Evolutionary conservation across 2,797 vertebrate species (phyloP).

Genomic region (Benthosema pterotum): DNA sequence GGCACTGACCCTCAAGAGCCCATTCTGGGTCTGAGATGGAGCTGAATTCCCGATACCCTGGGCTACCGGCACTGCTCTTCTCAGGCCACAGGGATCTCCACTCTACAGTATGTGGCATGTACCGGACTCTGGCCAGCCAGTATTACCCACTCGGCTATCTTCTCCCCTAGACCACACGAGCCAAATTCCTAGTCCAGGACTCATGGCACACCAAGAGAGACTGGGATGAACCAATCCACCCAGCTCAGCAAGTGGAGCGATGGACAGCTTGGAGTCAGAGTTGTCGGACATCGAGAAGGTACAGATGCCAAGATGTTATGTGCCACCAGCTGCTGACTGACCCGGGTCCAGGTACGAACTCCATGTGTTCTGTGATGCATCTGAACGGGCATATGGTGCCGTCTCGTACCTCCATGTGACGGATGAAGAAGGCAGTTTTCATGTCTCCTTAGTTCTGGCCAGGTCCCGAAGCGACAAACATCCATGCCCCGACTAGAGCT

Average conservation of each 20-base stretch:
- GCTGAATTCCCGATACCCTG: too few species aligned
- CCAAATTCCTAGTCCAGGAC: constrained; percentile 18
- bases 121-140: constrained; percentile 12
- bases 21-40: too few species aligned
- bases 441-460: constrained; percentile 4
- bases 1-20: too few species aligned
- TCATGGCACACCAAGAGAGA: constrained; percentile 25
- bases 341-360: neutral
- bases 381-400: constrained; percentile 5
- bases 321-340: too few species aligned
- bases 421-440: neutral
- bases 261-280: too few species aligned
- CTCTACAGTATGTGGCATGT: constrained; percentile 10
- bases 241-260: too few species aligned
- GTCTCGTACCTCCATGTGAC: constrained; percentile 1
- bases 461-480: neutral
- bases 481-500: constrained; percentile 6
- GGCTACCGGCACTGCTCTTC: neutral
- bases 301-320: too few species aligned
- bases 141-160: constrained; percentile 32
- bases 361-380: constrained; percentile 3
- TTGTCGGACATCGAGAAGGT: too few species aligned
- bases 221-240: constrained; percentile 22
- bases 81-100: neutral
- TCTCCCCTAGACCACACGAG: constrained; percentile 15